These are phyloP conservation scores for Arothron firmamentum DNA, from an alignment of 2,113 vertebrate species.

Conservation along the genomic window DNA sequence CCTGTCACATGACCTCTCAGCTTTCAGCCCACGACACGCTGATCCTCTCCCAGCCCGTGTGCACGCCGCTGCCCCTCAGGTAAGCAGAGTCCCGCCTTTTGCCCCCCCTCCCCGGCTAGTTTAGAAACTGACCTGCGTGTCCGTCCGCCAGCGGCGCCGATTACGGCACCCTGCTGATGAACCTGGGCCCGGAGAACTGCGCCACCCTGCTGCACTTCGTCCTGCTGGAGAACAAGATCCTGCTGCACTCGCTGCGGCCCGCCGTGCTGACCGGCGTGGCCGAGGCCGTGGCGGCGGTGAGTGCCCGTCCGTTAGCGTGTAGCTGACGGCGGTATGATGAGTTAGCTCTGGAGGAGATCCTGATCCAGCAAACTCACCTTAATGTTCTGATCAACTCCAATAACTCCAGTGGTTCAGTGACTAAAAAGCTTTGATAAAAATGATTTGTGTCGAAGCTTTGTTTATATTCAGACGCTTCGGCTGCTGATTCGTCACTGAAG, in stretches of 20 bases:
- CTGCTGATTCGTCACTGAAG: too few species aligned
- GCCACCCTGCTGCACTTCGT: conserved; percentile 90
- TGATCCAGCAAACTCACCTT: too few species aligned
- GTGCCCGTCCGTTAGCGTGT: conserved; percentile 43
- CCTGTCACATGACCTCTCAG: conserved; percentile 60
- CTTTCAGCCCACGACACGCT: conserved; percentile 89
- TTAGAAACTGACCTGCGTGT: neutral
- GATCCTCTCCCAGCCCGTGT: conserved; percentile 93
- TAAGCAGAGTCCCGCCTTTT: conserved; percentile 52
- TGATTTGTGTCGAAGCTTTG: too few species aligned
- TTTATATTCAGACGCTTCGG: too few species aligned
- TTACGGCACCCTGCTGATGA: conserved; percentile 90
- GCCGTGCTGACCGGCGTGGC: conserved; percentile 96
- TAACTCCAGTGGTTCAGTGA: too few species aligned
- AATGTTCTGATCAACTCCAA: too few species aligned
- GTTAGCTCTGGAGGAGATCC: too few species aligned
- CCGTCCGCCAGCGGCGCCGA: conserved; percentile 84
- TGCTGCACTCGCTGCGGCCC: conserved; percentile 93
- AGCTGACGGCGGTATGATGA: too few species aligned
- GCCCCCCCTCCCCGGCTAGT: neutral
- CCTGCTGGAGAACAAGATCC: conserved; percentile 91
- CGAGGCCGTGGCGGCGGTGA: conserved; percentile 96
- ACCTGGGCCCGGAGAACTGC: conserved; percentile 94
- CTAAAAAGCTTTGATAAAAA: too few species aligned
- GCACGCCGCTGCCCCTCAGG: conserved; percentile 95